phyloP scores from a whole-genome alignment of 1,140 invertebrate genomes.

The Listronotus bonariensis region DNA sequence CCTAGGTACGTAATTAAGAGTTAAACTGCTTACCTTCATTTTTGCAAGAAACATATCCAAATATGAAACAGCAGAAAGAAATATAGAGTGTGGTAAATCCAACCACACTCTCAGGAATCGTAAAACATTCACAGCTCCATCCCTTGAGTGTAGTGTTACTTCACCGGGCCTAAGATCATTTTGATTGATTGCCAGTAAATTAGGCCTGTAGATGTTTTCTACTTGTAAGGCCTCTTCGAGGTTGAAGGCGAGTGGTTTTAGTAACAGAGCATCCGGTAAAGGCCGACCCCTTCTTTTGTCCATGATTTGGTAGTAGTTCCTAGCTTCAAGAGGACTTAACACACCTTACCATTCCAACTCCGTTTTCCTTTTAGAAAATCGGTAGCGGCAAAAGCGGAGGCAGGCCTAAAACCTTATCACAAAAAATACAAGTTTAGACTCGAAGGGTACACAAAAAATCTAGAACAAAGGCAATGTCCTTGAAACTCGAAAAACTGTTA shows the following conservation, averaged over 20 bases:
- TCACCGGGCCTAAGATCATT: constrained; percentile 39
- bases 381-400: constrained; percentile 45
- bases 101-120: constrained; percentile 43
- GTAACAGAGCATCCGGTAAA: constrained; percentile 42
- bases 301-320: constrained; percentile 31
- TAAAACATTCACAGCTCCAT: constrained; percentile 39
- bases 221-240: constrained; percentile 41
- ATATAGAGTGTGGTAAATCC: constrained; percentile 40
- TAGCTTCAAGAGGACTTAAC: constrained; percentile 20
- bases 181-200: constrained; percentile 35
- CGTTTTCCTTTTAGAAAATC: constrained; percentile 37
- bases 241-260: constrained; percentile 41
- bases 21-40: constrained; percentile 38
- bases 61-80: constrained; percentile 40
- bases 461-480: constrained; percentile 13
- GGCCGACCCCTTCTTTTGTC: constrained; percentile 47
- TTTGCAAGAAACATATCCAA: constrained; percentile 41
- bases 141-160: constrained; percentile 38
- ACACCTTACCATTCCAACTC: constrained; percentile 40
- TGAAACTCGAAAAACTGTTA: background rate
- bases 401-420: constrained; percentile 45
- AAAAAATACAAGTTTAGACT: constrained; percentile 15
- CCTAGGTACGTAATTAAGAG: background rate
- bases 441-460: background rate
- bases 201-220: constrained; percentile 39